Base-by-base conservation (phyloP, 2,797 vertebrate genomes). In the Bothrops alternatus region DNA sequence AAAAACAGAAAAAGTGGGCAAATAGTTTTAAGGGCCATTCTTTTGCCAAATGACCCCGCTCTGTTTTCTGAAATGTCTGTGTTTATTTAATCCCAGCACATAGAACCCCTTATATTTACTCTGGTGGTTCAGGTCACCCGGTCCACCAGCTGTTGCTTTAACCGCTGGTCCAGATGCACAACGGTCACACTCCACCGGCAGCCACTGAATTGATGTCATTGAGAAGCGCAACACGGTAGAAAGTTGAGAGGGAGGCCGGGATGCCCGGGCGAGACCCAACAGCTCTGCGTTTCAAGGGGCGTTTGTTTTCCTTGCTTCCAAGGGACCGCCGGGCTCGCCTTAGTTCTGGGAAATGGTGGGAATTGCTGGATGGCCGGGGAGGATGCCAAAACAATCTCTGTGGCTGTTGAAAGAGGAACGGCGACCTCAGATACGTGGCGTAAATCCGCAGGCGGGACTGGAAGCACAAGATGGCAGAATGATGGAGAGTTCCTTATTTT, bases 301-400 rank as follows among this genome's bases (percentile, higher is more conserved):
- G 91, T 95, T 96, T 96, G 95, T 96, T 97, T 96, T 95, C 95
- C 92, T 96, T 96, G 94, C 95, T 93, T 95, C 94, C 92, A 93
- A 96, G 96, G 95, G 95, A 95, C 95, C 91, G 94, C 95, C 94
- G 93, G 11, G 94, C 93, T 93, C 94, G 93, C 89, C 0, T 5
- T 93, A 90, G 87, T 96, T 96, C 94, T 96, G 96, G 95, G 95
- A 96, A 95, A 91, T 20, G 13, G 86, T 0, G 0, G 73, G 92
- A 93, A 94, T 92, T 25, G 61, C 91, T 93, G 95, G 95, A 93
- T 92, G 94, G 57, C 42, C 3, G 0, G 28, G 55, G 86, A 95
- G 96, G 94, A 95, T 93, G 94, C 94, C 90, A 93, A 90, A 87
- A 87, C 93, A 93, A 93, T 93, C 94, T 92, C 92, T 92, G 11